Evolutionary conservation across 2,797 vertebrate species (phyloP), one percentile per base, ranked within the genome.

Genomic region (Pangasius krempfi): DNA sequence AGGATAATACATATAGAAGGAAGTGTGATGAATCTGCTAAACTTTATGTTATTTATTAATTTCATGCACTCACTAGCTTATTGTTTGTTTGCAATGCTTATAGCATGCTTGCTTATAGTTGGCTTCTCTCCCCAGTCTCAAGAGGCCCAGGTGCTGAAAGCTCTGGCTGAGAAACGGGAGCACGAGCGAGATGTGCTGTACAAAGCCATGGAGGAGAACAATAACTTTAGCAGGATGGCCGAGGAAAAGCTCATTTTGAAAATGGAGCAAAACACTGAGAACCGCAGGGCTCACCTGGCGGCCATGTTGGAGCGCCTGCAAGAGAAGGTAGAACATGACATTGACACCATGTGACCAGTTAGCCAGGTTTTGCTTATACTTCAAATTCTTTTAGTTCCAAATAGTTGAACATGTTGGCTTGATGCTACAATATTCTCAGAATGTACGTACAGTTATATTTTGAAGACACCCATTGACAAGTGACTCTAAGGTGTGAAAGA

Each of bases 251-350:
- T 99, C 91, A 97, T 97, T 93, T 93, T 97, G 93, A 99, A 99
- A 96, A 99, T 99, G 98, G 98, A 98, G 91, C 97, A 98, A 94
- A 98, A 96, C 96, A 97, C 97, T 95, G 98, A 98, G 96, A 99
- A 99, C 93, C 98, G 98, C 0, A 96, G 98, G 58, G 98, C 98
- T 90, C 95, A 98, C 9, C 94, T 99, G 27, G 97, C 97, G 1
- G 98, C 98, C 86, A 96, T 98, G 96, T 93, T 97, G 73, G 97
- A 98, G 91, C 96, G 98, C 91, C 96, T 99, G 91, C 98, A 97
- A 0, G 98, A 98, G 93, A 99, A 98, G 97, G 98, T 92, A 88
- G 92, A 89, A 66, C 25, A 37, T 68, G 30, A 44, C 8, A 27
- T 9, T 47, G 4, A 47, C 56, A 76, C 70, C 25, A 40, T 86